Evolutionary conservation across 2,888 invertebrate genomes (phyloP).

Genomic region (Oligia strigilis): DNA sequence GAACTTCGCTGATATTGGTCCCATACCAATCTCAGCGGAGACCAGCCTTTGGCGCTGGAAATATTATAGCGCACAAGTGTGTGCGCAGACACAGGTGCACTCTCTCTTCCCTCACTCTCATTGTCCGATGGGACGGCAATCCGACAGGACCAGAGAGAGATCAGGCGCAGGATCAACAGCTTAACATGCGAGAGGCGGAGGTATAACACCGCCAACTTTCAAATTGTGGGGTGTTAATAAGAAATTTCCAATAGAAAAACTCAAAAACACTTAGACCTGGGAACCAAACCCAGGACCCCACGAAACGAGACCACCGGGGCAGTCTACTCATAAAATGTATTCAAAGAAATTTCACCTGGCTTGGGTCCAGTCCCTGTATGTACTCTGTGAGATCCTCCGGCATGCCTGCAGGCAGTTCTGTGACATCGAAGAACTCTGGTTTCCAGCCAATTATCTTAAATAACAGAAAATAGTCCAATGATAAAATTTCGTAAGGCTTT

Average conservation of each 20-base stretch:
- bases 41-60: too few species aligned
- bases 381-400: constrained; percentile 85
- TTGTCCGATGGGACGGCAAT: too few species aligned
- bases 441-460: constrained; percentile 96
- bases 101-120: too few species aligned
- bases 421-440: constrained; percentile 94
- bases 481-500: background rate
- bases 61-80: too few species aligned
- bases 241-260: too few species aligned
- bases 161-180: background rate
- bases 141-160: background rate
- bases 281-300: background rate
- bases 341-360: constrained; percentile 69
- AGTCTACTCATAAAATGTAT: background rate
- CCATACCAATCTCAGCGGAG: too few species aligned
- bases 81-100: too few species aligned
- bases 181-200: background rate
- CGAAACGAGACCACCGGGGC: background rate
- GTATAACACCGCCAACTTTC: too few species aligned
- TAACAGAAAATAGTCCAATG: background rate
- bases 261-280: too few species aligned
- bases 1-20: too few species aligned
- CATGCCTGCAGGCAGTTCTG: constrained; percentile 93
- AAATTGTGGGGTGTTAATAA: too few species aligned
- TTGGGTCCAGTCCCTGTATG: constrained; percentile 68